These are phyloP conservation scores for Heliothis virescens DNA, from an alignment of 1,140 invertebrate genomes.

Conservation along the genomic window DNA sequence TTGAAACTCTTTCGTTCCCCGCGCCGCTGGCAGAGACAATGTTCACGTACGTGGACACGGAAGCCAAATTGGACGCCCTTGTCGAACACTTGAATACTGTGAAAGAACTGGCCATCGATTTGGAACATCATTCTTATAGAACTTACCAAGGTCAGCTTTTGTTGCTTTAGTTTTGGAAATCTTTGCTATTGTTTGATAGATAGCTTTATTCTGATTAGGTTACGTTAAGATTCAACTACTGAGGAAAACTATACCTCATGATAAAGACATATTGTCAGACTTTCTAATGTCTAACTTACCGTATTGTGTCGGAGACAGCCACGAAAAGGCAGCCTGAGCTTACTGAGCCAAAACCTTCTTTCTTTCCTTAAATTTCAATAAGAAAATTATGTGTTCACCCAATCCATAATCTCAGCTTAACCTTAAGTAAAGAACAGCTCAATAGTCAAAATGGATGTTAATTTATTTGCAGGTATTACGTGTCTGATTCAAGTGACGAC, in stretches of 20 bases:
- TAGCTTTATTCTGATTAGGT: too few relatives aligned
- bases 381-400: too few relatives aligned
- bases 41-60: constrained; percentile 90
- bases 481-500: constrained; percentile 99
- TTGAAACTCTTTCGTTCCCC: constrained; percentile 70
- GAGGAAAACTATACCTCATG: too few relatives aligned
- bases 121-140: constrained; percentile 80
- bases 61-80: constrained; percentile 89
- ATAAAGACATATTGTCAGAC: too few relatives aligned
- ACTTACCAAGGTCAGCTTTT: constrained; percentile 74
- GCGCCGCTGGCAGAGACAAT: constrained; percentile 88
- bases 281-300: not conserved
- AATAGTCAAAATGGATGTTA: too few relatives aligned
- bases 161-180: not conserved
- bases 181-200: not conserved
- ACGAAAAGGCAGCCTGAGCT: too few relatives aligned
- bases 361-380: too few relatives aligned
- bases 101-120: constrained; percentile 85
- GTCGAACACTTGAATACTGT: constrained; percentile 89
- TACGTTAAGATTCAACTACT: too few relatives aligned
- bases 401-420: not conserved
- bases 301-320: not conserved
- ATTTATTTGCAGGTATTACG: constrained; percentile 89
- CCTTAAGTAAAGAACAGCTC: not conserved
- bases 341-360: too few relatives aligned